These are phyloP conservation scores for Caradrina kadenii DNA, from an alignment of 2,888 invertebrate species.

Conservation along the genomic window DNA sequence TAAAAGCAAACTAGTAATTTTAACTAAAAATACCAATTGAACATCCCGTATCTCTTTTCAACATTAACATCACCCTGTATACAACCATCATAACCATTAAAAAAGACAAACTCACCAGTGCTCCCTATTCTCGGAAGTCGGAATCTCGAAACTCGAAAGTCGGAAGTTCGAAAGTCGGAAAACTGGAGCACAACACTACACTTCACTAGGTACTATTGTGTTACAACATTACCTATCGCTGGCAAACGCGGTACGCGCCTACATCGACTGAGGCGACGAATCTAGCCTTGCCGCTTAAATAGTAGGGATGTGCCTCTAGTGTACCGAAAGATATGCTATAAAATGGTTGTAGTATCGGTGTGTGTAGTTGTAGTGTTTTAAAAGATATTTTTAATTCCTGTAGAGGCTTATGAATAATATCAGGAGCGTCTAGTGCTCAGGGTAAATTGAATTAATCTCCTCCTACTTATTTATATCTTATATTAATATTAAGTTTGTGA, in stretches of 20 bases:
- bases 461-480: too few species aligned
- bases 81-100: background rate
- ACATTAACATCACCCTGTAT: background rate
- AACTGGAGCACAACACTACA: conserved; percentile 77
- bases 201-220: conserved; percentile 68
- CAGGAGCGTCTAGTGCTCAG: too few species aligned
- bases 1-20: too few species aligned
- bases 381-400: too few species aligned
- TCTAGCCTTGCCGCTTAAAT: conserved; percentile 78
- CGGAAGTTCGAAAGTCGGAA: conserved; percentile 58
- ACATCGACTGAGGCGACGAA: conserved; percentile 70
- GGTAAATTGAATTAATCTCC: too few species aligned
- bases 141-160: conserved; percentile 56
- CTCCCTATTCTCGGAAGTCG: conserved; percentile 62
- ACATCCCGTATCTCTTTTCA: background rate
- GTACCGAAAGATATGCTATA: conserved; percentile 35
- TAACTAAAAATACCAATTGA: too few species aligned
- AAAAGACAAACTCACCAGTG: conserved; percentile 54
- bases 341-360: background rate
- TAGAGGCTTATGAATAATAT: too few species aligned
- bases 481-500: too few species aligned
- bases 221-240: conserved; percentile 64
- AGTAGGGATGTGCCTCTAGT: conserved; percentile 43
- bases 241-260: conserved; percentile 80
- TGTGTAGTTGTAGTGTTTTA: too few species aligned